Evolutionary conservation across 2,113 vertebrate species (phyloP).

Genomic region (Rhizomys pruinosus): DNA sequence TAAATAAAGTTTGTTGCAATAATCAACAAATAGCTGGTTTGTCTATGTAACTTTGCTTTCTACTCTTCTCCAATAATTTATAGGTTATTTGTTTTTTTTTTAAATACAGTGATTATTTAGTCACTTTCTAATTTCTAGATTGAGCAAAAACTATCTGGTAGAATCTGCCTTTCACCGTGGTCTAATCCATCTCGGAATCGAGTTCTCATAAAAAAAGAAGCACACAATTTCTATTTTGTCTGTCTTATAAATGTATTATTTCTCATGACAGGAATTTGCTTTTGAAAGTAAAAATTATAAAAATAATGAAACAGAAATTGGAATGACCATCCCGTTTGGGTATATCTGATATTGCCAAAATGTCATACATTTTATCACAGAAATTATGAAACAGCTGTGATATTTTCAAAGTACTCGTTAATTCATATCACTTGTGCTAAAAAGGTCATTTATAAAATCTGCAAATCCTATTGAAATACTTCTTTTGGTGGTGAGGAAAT

Average conservation of each 20-base stretch:
- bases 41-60: neutral
- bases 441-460: constrained; percentile 68
- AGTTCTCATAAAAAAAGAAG: neutral
- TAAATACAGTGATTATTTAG: neutral
- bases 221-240: neutral
- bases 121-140: constrained; percentile 38
- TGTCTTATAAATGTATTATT: neutral
- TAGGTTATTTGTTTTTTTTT: neutral
- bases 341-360: constrained; percentile 37
- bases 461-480: constrained; percentile 64
- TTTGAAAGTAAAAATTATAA: constrained; percentile 53
- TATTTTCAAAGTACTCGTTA: constrained; percentile 59
- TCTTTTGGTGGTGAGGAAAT: constrained; percentile 55
- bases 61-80: neutral
- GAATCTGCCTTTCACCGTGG: neutral
- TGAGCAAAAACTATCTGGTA: neutral
- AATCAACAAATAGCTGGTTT: neutral
- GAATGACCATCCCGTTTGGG: constrained; percentile 1
- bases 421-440: constrained; percentile 19
- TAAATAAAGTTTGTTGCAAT: constrained; percentile 13
- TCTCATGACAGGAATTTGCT: neutral
- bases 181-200: neutral
- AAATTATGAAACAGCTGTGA: constrained; percentile 69
- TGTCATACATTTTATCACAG: constrained; percentile 31
- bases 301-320: constrained; percentile 21